Base-by-base conservation (phyloP, 2,113 vertebrate species). In the Thamnaconus septentrionalis region DNA sequence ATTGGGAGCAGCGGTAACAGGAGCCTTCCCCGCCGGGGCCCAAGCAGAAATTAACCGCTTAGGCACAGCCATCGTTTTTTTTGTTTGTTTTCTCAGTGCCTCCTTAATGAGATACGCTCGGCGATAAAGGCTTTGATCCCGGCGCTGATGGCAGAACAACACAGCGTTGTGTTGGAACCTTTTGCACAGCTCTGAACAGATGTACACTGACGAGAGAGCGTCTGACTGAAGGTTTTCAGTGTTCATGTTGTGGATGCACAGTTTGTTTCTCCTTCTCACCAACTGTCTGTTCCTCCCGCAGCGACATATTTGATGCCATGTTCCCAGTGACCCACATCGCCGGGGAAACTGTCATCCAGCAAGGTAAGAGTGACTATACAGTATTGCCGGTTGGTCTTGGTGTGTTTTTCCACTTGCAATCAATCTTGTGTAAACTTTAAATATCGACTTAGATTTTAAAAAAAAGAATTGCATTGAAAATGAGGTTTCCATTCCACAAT, bases 261-360 rank as follows among this genome's bases (percentile, higher is more conserved):
- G 18, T 31, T 31, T 31, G 18, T 31, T 31, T 31, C 18, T 31
- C 18, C 18, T 31, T 31, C 18, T 31, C 18, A 31, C 18, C 18
- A 31, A 31, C 8, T 64, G 5, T n/a, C n/a, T 43, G 10, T 56
- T 7, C 43, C 40, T 53, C 57, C 46, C 41, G 41, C 87, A 99
- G 97, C 85, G 96, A 98, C 87, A 98, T 99, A 83, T 99, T 98
- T 5, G 97, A 98, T 53, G 97, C 97, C 81, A 98, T 99, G 97
- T 99, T 99, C 66, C 96, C 97, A 0, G 96, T 98, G 75, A 99
- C 92, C 5, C 97, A 99, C 89, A 98, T 98, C 1, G 96, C 95
- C 4, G 96, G 95, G 64, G 97, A 99, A 89, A 98, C 94, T 0
- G 97, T 99, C 56, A 99, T 98, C 80, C 96, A 97, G 56, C 96